These are phyloP conservation scores for Aselliscus stoliczkanus DNA, from an alignment of 2,797 vertebrate species.

Conservation along the genomic window DNA sequence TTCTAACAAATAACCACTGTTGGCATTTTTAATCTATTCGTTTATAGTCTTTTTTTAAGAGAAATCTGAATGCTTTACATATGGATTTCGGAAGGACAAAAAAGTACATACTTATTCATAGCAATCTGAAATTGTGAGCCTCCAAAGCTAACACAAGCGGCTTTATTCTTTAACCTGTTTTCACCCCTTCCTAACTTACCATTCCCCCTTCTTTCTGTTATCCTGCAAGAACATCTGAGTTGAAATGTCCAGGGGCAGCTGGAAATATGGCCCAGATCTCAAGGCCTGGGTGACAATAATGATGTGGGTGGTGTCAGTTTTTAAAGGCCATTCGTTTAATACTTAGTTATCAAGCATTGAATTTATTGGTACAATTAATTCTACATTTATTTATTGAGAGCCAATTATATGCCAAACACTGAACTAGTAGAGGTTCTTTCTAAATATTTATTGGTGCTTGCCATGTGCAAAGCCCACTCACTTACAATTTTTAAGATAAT, in stretches of 20 bases:
- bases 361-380: slow-evolving; percentile 28
- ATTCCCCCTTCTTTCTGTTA: not conserved
- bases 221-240: not conserved
- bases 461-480: not conserved
- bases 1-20: not conserved
- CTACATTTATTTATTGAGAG: slow-evolving; percentile 12
- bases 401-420: not conserved
- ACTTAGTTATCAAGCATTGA: not conserved
- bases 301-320: not conserved
- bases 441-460: not conserved
- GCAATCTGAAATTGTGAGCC: not conserved
- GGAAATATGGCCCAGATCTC: not conserved
- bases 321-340: slow-evolving; percentile 4
- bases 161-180: slow-evolving; percentile 5
- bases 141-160: not conserved
- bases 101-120: not conserved
- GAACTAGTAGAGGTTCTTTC: not conserved
- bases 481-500: not conserved
- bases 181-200: not conserved
- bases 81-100: not conserved
- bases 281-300: not conserved
- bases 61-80: not conserved
- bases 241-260: not conserved
- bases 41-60: not conserved
- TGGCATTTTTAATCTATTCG: not conserved